A percentile compares a stretch with the other conserved stretches of the same genome.
These are phyloP conservation scores for Malurus elegans DNA, from an alignment of 2,113 vertebrate genomes.

Conservation along the genomic window DNA sequence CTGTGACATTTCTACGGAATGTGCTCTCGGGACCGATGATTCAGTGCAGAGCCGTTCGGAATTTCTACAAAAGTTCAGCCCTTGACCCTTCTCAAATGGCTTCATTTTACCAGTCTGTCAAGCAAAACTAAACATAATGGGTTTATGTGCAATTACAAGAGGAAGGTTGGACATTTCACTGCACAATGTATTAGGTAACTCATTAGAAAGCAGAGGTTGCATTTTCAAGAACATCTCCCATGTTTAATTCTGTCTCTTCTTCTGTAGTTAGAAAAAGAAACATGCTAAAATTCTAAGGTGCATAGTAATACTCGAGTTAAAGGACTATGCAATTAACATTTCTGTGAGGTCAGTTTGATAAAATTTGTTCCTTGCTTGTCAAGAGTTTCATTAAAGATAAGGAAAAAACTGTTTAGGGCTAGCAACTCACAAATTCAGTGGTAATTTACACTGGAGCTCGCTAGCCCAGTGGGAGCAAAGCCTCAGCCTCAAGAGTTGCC, in stretches of 20 bases:
- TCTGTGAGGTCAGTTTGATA: background rate
- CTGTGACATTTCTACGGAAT: constrained; percentile 57
- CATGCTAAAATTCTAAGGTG: background rate
- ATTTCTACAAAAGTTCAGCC: constrained; percentile 25
- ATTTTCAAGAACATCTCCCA: background rate
- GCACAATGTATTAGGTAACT: background rate
- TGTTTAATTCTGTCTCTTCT: background rate
- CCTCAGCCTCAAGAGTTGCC: background rate
- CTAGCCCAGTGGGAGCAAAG: background rate
- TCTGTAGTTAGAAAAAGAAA: background rate
- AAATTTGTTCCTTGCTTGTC: background rate
- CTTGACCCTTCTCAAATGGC: background rate
- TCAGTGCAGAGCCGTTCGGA: constrained; percentile 30
- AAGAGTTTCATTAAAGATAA: background rate
- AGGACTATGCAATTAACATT: background rate
- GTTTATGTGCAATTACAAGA: background rate
- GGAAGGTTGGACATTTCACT: constrained; percentile 2
- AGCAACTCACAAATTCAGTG: background rate
- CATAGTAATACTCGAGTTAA: background rate
- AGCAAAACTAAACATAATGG: constrained; percentile 19
- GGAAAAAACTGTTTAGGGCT: background rate
- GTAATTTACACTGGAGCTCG: background rate
- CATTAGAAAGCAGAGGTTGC: background rate
- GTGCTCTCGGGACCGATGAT: constrained; percentile 62
- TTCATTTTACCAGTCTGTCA: constrained; percentile 12